Conservation (phyloP, 2,113 vertebrate species). For the Propithecus coquereli region DNA sequence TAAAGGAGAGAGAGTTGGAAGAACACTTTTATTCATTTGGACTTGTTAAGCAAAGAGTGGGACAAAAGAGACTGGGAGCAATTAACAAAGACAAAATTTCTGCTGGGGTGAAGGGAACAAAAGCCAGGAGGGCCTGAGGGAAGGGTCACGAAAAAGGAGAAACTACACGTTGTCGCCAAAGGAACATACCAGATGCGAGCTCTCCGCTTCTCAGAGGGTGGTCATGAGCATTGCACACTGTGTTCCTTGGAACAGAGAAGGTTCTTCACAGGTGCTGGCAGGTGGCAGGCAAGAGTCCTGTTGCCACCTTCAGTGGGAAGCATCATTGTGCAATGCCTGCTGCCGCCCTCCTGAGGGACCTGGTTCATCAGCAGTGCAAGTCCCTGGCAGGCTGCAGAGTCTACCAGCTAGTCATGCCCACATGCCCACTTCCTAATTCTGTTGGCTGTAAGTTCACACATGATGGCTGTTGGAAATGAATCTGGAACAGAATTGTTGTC, state of each 20-base stretch:
- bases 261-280: background rate
- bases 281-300: background rate
- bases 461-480: background rate
- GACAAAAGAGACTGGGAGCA: constrained; percentile 12
- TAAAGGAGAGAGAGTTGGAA: background rate
- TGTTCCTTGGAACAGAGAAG: background rate
- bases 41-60: constrained; percentile 33
- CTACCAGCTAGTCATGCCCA: background rate
- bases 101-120: background rate
- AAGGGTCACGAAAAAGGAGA: background rate
- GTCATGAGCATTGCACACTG: background rate
- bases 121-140: background rate
- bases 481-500: background rate
- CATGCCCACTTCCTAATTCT: background rate
- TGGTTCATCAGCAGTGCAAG: background rate
- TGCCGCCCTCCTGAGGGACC: background rate
- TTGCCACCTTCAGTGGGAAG: background rate
- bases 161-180: background rate
- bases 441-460: background rate
- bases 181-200: background rate
- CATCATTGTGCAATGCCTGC: background rate
- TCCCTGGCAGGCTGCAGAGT: background rate
- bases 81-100: constrained; percentile 36
- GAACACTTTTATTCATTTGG: constrained; percentile 21
- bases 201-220: background rate